Conservation (phyloP, 2,797 vertebrate species). For the Strix occidentalis region DNA sequence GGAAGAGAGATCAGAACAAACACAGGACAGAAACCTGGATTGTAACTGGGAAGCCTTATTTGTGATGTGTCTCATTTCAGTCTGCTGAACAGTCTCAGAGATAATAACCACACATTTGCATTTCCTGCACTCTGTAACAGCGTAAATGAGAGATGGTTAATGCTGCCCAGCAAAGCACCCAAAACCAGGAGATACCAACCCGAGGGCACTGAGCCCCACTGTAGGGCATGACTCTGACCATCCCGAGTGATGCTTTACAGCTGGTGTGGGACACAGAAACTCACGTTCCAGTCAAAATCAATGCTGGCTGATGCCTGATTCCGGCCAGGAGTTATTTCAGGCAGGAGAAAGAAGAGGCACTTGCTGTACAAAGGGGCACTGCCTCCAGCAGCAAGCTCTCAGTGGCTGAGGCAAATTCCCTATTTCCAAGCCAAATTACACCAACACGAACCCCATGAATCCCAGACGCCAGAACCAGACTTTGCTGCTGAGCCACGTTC, state of each 20-base stretch:
- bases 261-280: background rate
- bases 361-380: background rate
- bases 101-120: background rate
- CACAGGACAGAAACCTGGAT: background rate
- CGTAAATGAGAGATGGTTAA: background rate
- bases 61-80: background rate
- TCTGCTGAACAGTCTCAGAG: background rate
- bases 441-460: rapidly evolving
- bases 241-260: background rate
- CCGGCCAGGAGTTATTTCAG: background rate
- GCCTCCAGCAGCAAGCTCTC: background rate
- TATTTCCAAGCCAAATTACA: background rate
- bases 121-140: background rate
- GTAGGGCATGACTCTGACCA: background rate
- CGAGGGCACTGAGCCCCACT: background rate
- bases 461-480: background rate
- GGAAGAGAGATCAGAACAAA: background rate
- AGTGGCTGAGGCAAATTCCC: background rate
- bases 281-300: background rate
- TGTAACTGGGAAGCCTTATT: background rate
- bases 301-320: background rate
- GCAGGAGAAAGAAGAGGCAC: background rate
- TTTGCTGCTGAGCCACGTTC: background rate
- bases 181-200: background rate
- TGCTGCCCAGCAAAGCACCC: background rate